phyloP scores from a whole-genome alignment of 2,113 vertebrate genomes.

The Xenopus laevis region DNA sequence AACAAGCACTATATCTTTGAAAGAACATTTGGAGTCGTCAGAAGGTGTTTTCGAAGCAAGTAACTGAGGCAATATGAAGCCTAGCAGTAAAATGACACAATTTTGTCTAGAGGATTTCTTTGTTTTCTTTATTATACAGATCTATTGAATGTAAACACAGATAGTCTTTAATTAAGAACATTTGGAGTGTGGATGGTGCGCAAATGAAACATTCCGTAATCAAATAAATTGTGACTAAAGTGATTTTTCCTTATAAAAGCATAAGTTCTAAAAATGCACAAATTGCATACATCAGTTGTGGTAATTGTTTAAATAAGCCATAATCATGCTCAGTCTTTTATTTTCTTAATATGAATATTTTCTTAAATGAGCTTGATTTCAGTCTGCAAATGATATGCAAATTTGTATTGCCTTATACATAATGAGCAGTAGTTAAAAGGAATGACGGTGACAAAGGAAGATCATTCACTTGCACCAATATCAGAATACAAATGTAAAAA shows the following conservation, averaged over 20 bases:
- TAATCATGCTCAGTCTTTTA: too few species aligned
- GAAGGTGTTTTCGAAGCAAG: background rate
- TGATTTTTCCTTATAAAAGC: background rate
- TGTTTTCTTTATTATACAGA: slow-evolving; percentile 10
- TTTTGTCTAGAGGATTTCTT: slow-evolving; percentile 2
- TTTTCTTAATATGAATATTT: too few species aligned
- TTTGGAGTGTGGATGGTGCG: slow-evolving; percentile 9
- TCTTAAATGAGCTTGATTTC: too few species aligned
- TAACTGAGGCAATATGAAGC: background rate
- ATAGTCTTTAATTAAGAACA: slow-evolving; percentile 15
- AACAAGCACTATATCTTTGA: background rate
- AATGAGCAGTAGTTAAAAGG: too few species aligned
- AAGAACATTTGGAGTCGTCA: background rate
- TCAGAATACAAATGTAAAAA: too few species aligned
- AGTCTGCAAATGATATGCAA: too few species aligned
- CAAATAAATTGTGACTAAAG: background rate
- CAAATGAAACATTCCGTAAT: background rate
- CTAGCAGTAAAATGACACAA: background rate
- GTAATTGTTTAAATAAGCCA: too few species aligned
- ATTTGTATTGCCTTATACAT: too few species aligned
- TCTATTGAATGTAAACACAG: slow-evolving; percentile 20
- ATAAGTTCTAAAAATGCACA: background rate
- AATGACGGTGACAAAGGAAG: too few species aligned
- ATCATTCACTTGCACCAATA: too few species aligned
- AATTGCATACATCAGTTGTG: background rate